Evolutionary conservation across 2,888 invertebrate species (phyloP), one percentile per base, ranked within the genome.

Genomic region (Volucella zonaria): DNA sequence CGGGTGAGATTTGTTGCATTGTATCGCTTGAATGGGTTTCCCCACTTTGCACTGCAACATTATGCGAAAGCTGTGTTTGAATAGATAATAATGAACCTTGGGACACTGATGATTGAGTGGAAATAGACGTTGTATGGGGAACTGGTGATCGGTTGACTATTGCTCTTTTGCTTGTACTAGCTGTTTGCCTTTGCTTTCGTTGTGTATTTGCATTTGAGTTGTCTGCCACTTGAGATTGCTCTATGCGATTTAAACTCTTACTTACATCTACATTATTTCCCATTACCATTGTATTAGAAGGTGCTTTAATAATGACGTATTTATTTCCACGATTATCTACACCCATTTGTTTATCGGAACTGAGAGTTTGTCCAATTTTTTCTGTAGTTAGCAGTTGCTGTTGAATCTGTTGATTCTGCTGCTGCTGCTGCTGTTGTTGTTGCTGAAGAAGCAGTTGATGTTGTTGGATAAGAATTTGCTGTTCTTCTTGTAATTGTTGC

Each of bases 301-400:
- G 87, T 8, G 88, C 87, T 61, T 89, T 89, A 38, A 89, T 89
- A 31, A 89, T 88, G 8, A 89, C 88, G 62, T 88, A 89, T 73
- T 89, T 89, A 93, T 93, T 79, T 91, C 92, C 88, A 88, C 91
- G 54, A 88, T 89, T 86, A 76, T 89, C 88, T 23, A 88, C 66
- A 4, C 89, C 88, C 54, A 88, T 88, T 73, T 89, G 88, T 80
- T 88, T 89, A 10, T 87, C 87, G 2, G 64, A 49, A 0, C 58
- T 18, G 45, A 31, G 58, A 10, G 52, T 43, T 45, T 71, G 71
- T 8, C 23, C 40, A 18, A 23, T 23, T 31, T 82, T 75, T 10
- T 83, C 79, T 10, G 78, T 56, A 6, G 85, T 80, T 18, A 23
- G 6, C 31, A 75, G 8, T 47, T 75, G 80, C 61, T 66, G 87